phyloP scores from a whole-genome alignment of 2,888 invertebrate genomes.

The Petrolisthes manimaculis region DNA sequence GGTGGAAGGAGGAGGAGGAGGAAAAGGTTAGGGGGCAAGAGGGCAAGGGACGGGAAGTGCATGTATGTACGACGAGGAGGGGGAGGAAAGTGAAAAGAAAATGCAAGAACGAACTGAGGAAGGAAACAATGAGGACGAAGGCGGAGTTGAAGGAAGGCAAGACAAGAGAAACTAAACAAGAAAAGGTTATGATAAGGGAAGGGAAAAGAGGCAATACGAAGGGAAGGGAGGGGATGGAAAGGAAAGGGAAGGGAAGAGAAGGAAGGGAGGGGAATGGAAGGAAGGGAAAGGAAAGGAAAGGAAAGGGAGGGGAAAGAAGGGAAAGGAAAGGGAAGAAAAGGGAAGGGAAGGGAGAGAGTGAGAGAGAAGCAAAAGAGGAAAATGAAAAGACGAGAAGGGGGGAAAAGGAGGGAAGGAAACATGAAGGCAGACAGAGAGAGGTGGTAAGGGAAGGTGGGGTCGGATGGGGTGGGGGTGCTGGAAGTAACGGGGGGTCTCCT shows the following conservation, averaged over 20 bases:
- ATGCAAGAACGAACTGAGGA: not conserved
- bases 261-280: not conserved
- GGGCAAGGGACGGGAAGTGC: not conserved
- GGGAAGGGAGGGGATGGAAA: not conserved
- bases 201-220: not conserved
- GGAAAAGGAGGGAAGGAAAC: not conserved
- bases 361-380: not conserved
- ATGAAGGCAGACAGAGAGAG: not conserved
- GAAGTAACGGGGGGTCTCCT: not conserved
- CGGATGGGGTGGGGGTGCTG: not conserved
- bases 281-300: not conserved
- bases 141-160: not conserved
- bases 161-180: not conserved
- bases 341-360: not conserved
- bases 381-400: not conserved
- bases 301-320: not conserved
- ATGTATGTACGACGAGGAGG: not conserved
- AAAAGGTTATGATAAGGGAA: not conserved
- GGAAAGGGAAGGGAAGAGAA: not conserved
- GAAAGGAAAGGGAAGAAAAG: not conserved
- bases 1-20: not conserved
- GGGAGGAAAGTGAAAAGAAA: too few species aligned
- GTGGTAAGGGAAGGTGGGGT: not conserved
- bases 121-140: not conserved
- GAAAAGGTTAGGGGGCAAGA: not conserved